A percentile compares a stretch with the other conserved stretches of the same genome.
phyloP scores from a whole-genome alignment of 2,888 invertebrate species.

The Boloria selene region DNA sequence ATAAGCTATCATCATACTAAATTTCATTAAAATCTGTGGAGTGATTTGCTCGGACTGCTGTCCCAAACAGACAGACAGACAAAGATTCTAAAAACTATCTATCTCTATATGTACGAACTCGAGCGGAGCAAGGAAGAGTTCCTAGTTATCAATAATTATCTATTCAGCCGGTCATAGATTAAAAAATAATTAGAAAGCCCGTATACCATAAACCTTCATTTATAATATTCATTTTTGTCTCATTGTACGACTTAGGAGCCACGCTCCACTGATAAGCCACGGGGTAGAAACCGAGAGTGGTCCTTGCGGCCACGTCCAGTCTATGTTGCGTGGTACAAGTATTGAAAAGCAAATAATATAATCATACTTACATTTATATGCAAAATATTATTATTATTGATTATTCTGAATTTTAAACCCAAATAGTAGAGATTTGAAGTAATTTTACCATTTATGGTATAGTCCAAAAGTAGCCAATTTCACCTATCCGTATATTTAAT shows the following conservation, averaged over 20 bases:
- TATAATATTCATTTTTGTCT: background rate
- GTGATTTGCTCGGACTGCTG: too few relatives aligned
- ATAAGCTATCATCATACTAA: too few relatives aligned
- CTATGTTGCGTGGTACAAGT: conserved; percentile 9
- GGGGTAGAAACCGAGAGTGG: conserved; percentile 73
- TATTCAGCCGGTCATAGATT: background rate
- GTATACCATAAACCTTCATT: background rate
- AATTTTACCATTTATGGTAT: too few relatives aligned
- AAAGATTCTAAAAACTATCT: too few relatives aligned
- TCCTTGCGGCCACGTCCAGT: conserved; percentile 71
- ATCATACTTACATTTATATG: background rate
- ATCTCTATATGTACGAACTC: too few relatives aligned
- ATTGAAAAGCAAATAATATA: background rate
- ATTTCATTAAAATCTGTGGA: too few relatives aligned
- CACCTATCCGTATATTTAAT: too few relatives aligned
- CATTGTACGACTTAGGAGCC: conserved; percentile 1
- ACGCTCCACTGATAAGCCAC: conserved; percentile 53
- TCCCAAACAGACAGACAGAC: too few relatives aligned
- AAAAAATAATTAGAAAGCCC: background rate
- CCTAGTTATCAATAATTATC: too few relatives aligned
- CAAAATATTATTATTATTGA: background rate
- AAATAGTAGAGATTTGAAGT: too few relatives aligned
- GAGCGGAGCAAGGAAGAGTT: too few relatives aligned
- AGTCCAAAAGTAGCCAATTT: too few relatives aligned
- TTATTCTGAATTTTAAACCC: background rate